Conservation (phyloP, 2,113 vertebrate species). For the Condylura cristata region DNA sequence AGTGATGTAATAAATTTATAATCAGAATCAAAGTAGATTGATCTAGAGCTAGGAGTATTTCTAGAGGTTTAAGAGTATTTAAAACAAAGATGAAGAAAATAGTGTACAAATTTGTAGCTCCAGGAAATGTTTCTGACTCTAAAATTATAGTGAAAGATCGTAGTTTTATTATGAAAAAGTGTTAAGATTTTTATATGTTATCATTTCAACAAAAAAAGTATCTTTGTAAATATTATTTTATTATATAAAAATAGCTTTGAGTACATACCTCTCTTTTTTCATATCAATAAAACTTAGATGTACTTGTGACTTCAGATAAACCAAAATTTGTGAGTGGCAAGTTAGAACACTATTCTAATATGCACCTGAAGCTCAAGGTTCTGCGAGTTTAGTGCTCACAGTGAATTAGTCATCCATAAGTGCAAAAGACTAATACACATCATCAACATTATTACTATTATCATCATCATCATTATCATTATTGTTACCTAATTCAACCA, state of each 20-base stretch:
- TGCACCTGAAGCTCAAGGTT: background rate
- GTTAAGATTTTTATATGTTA: background rate
- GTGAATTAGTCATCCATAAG: background rate
- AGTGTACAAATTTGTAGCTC: background rate
- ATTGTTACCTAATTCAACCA: background rate
- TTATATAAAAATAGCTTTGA: background rate
- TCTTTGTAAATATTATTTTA: constrained; percentile 36
- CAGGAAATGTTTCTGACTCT: background rate
- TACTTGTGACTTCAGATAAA: background rate
- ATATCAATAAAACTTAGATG: background rate
- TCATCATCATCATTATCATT: background rate
- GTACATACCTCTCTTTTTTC: background rate
- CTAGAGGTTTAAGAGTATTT: background rate
- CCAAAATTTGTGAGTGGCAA: background rate
- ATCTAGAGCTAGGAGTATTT: background rate
- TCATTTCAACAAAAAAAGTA: background rate
- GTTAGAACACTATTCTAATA: background rate
- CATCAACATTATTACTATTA: too few species aligned
- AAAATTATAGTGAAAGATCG: background rate
- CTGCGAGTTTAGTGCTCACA: background rate
- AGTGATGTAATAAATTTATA: background rate
- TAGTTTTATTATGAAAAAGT: background rate
- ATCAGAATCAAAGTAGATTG: background rate
- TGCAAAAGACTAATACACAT: background rate
- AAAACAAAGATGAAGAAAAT: background rate